Conservation (phyloP, 2,797 vertebrate genomes). For the Lepilemur septentrionalis region DNA sequence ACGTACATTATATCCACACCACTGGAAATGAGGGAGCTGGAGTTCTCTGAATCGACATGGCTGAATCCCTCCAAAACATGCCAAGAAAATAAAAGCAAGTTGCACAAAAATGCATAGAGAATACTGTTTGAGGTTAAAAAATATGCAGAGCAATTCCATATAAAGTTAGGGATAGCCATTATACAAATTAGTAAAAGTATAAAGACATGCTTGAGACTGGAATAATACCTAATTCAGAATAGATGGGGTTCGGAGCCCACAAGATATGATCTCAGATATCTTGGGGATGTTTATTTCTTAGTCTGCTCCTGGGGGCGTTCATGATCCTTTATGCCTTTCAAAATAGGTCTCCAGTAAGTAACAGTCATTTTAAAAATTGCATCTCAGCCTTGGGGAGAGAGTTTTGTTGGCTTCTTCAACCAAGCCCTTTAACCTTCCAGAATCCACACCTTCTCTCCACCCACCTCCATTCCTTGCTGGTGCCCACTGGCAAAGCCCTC, state of each 20-base stretch:
- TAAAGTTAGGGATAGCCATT: neutral
- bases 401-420: neutral
- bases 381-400: neutral
- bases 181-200: too few relatives aligned
- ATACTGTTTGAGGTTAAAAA: neutral
- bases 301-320: neutral
- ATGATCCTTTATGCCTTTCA: neutral
- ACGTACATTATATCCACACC: neutral
- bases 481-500: neutral
- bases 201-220: too few relatives aligned
- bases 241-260: rapidly evolving
- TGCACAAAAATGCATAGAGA: neutral
- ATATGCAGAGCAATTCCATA: neutral
- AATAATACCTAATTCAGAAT: neutral
- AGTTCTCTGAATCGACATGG: neutral
- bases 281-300: neutral
- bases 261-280: neutral
- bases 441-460: neutral
- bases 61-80: neutral
- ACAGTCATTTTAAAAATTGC: neutral
- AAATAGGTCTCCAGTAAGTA: neutral
- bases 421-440: neutral
- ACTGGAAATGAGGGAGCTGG: neutral
- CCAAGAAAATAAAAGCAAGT: neutral
- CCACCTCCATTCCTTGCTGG: neutral